A percentile compares a stretch with the other conserved stretches of the same genome.
phyloP scores from a whole-genome alignment of 2,888 invertebrate species.

The Gerosis bhagava region DNA sequence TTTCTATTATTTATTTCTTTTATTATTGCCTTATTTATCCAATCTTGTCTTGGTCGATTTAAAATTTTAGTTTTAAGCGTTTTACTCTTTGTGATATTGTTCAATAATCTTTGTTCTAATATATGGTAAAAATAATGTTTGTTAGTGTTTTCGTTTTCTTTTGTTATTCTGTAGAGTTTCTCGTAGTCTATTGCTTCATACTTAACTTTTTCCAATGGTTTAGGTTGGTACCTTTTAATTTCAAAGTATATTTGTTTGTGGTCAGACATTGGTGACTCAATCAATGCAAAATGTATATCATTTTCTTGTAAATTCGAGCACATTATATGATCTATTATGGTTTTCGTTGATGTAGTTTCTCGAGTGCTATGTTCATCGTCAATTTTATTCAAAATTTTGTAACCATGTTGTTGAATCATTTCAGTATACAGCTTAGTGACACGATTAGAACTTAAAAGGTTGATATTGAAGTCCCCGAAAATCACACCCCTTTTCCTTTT shows the following conservation, averaged over 20 bases:
- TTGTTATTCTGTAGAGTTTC: slow-evolving; percentile 1
- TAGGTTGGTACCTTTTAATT: slow-evolving; percentile 2
- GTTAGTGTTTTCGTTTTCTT: neutral
- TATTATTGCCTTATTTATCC: neutral
- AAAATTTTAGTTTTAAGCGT: neutral
- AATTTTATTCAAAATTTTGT: slow-evolving; percentile 27
- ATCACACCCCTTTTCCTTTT: slow-evolving; percentile 18
- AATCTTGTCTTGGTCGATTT: neutral
- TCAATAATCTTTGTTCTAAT: neutral
- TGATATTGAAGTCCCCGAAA: slow-evolving; percentile 22
- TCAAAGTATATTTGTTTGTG: slow-evolving; percentile 32
- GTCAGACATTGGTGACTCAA: slow-evolving; percentile 31
- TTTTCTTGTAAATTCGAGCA: neutral
- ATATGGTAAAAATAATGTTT: neutral
- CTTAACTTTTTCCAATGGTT: neutral
- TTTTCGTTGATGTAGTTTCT: slow-evolving; percentile 14
- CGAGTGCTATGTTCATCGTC: slow-evolving; percentile 24
- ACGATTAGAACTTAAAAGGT: slow-evolving; percentile 5
- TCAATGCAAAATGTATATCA: slow-evolving; percentile 13
- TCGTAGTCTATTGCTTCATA: slow-evolving; percentile 28
- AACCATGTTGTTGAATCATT: slow-evolving; percentile 17
- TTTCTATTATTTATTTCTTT: neutral
- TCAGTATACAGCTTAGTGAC: slow-evolving; percentile 13
- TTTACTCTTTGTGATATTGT: neutral
- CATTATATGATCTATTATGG: slow-evolving; percentile 28